Evolutionary conservation across 2,797 vertebrate genomes (phyloP).

Genomic region (Sebastes matsubarae): DNA sequence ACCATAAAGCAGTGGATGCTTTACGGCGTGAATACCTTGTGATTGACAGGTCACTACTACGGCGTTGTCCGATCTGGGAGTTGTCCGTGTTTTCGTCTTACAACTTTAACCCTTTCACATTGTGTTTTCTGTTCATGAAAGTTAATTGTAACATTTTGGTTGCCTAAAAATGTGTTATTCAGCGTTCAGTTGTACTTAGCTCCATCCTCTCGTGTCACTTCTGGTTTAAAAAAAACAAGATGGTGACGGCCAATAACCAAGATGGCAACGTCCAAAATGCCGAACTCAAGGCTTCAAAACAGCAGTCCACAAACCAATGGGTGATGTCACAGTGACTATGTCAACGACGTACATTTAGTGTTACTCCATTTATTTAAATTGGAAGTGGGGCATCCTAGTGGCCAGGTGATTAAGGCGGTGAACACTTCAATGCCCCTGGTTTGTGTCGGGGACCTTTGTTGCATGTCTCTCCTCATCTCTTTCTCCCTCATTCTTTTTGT

Average conservation of each 20-base stretch:
- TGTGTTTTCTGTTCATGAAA: not conserved
- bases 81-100: too few relatives aligned
- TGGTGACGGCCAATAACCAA: not conserved
- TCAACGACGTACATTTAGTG: not conserved
- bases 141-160: not conserved
- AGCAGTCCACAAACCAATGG: not conserved
- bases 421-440: not conserved
- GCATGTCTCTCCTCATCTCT: not conserved
- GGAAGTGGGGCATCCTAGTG: not conserved
- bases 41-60: too few relatives aligned
- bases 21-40: too few relatives aligned
- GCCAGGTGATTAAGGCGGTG: not conserved
- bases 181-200: not conserved
- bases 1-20: too few relatives aligned
- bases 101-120: too few relatives aligned
- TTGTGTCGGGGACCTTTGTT: not conserved
- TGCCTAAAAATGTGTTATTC: not conserved
- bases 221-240: not conserved
- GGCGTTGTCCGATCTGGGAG: too few relatives aligned
- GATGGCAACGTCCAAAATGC: not conserved
- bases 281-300: not conserved
- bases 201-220: not conserved
- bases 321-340: not conserved
- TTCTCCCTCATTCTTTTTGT: not conserved
- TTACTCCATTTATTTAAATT: not conserved